A percentile compares a stretch with the other conserved stretches of the same genome.
Evolutionary conservation across 2,113 vertebrate species (phyloP).

Genomic region (Propithecus coquereli): DNA sequence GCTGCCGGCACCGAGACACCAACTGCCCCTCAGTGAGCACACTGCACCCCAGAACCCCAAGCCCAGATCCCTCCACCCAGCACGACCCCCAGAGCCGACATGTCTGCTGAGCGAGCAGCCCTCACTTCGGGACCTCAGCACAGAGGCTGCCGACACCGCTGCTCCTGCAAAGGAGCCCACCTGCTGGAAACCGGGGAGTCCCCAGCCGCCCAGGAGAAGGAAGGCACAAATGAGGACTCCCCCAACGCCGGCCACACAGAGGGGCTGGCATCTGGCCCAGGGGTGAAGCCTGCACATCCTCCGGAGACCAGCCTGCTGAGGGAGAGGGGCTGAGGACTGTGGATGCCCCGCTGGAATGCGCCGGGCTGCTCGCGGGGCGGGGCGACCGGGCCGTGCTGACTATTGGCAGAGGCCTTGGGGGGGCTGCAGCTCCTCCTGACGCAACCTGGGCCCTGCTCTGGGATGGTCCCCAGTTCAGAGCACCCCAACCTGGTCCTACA

Average conservation of each 20-base stretch:
- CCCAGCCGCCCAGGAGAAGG: conserved; percentile 73
- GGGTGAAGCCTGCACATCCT: not conserved
- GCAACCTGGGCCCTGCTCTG: not conserved
- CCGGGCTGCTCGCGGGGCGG: not conserved
- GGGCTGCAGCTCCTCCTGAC: not conserved
- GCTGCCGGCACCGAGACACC: fast-evolving
- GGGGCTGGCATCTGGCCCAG: fast-evolving
- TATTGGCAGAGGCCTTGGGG: not conserved
- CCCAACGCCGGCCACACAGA: not conserved
- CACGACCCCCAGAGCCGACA: fast-evolving
- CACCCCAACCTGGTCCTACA: not conserved
- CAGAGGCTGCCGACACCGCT: not conserved
- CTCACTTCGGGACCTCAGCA: not conserved
- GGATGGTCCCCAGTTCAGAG: not conserved
- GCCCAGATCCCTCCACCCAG: not conserved
- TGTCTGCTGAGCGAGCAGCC: no score
- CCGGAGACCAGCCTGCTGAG: not conserved
- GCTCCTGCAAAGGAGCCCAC: conserved; percentile 62
- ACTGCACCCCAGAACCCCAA: not conserved
- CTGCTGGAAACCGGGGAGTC: conserved; percentile 50
- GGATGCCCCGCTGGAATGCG: not conserved
- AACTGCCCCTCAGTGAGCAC: not conserved
- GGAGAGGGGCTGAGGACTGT: not conserved
- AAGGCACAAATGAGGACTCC: not conserved
- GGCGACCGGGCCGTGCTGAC: conserved; percentile 42